Conservation (phyloP, 2,888 invertebrate genomes). For the Linyphia triangularis region DNA sequence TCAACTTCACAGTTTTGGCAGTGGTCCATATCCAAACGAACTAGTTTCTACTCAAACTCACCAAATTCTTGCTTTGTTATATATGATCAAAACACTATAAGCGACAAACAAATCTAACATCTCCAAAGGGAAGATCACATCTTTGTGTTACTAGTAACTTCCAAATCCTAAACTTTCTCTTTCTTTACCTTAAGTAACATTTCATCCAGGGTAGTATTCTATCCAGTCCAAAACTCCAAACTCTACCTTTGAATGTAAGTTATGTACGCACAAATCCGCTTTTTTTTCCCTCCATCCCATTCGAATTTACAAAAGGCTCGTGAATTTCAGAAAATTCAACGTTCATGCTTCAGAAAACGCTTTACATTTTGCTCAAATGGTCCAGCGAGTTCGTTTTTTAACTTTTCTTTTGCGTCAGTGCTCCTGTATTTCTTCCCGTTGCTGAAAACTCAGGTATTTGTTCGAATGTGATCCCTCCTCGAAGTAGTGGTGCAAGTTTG, state of each 20-base stretch:
- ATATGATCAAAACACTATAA: neutral
- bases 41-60: too few species aligned
- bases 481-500: slow-evolving; percentile 9
- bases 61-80: neutral
- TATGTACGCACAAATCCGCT: slow-evolving; percentile 66
- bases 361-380: slow-evolving; percentile 73
- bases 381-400: slow-evolving; percentile 65
- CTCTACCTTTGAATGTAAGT: slow-evolving; percentile 52
- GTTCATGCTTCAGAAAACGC: slow-evolving; percentile 65
- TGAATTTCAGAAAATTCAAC: slow-evolving; percentile 67
- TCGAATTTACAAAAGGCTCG: slow-evolving; percentile 68
- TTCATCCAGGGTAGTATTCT: slow-evolving; percentile 24
- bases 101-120: neutral
- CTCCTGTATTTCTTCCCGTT: slow-evolving; percentile 12
- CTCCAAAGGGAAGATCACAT: neutral
- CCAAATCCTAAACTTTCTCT: slow-evolving; percentile 29
- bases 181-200: slow-evolving; percentile 41
- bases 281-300: slow-evolving; percentile 25
- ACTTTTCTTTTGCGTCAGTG: slow-evolving; percentile 41
- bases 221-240: slow-evolving; percentile 8
- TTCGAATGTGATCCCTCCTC: slow-evolving; percentile 12
- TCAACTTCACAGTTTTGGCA: too few species aligned
- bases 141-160: neutral
- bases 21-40: too few species aligned
- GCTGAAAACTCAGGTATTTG: slow-evolving; percentile 60